Evolutionary conservation across 2,888 invertebrate genomes (phyloP).

Genomic region (Orthosia gracilis): DNA sequence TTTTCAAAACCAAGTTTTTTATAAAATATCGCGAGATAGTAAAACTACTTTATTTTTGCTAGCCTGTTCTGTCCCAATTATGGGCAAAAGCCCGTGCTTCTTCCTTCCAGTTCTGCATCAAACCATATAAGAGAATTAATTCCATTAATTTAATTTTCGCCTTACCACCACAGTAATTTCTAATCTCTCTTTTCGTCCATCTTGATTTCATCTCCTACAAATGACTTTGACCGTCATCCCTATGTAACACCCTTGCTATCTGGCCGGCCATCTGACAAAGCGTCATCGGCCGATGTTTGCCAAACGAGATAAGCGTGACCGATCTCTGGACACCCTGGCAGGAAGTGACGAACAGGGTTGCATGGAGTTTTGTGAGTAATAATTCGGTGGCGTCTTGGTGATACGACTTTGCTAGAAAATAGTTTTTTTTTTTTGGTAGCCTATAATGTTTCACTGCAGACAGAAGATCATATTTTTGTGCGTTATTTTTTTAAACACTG

Average conservation of each 20-base stretch:
- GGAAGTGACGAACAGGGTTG: slow-evolving; percentile 67
- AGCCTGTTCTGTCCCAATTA: no score
- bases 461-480: no score
- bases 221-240: slow-evolving; percentile 61
- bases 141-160: neutral
- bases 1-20: no score
- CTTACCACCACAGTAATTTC: neutral
- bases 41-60: no score
- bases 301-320: slow-evolving; percentile 83
- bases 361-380: slow-evolving; percentile 46
- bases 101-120: no score
- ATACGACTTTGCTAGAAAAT: no score
- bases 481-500: no score
- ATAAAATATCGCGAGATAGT: no score
- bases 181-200: neutral
- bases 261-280: slow-evolving; percentile 73
- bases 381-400: neutral
- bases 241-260: slow-evolving; percentile 68
- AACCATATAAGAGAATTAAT: neutral
- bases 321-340: slow-evolving; percentile 79
- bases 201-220: slow-evolving; percentile 53
- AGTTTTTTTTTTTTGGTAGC: no score
- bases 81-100: no score
- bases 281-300: slow-evolving; percentile 82
- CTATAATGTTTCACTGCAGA: no score